Base-by-base conservation (phyloP, 2,797 vertebrate genomes). In the Pogonophryne albipinna region DNA sequence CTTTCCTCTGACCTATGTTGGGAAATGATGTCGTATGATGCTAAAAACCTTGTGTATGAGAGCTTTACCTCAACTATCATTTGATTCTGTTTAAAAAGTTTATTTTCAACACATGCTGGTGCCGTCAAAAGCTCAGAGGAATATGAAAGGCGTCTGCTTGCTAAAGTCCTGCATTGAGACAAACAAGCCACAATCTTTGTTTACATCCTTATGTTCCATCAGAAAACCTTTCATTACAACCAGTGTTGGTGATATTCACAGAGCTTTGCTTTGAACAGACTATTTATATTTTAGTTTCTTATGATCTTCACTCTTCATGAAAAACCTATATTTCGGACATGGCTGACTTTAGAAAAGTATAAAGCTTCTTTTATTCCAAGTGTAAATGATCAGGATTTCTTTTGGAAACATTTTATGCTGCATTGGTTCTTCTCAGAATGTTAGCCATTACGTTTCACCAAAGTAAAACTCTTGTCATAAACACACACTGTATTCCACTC, bases 171-270 rank as follows among this genome's bases (percentile, higher is more conserved):
- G 52, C 17, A 10, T 50, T 19, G 23, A 73, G 44, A 53, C 56
- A 46, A 51, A 53, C 19, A 10, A 42, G 53, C 55, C 42, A 60
- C 60, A 56, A 31, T 53, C 41, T 59, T 76, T 71, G 79, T 72
- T 84, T 61, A 10, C 51, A 58, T 65, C 53, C 38, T 66, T 50
- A 49, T 41, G 17, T 53, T 68, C 15, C 52, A 13, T 50, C 0
- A 44, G 71, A 77, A 72, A 71, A 58, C 7, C 13, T 67, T 71
- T 74, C 66, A 79, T 86, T 61, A 64, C 60, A 63, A 27, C 53
- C 31, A 27, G 6, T 38, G 0, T 19, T 47, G 13, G 3, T 38
- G 16, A 19, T 44, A 38, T 78, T 51, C 10, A 50, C 42, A 41
- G 47, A 59, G 57, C 60, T 66, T 58, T 58, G 17, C 44, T 17